Evolutionary conservation across 1,140 invertebrate genomes (phyloP), one percentile per base, ranked within the genome.

Genomic region (Galleria mellonella): DNA sequence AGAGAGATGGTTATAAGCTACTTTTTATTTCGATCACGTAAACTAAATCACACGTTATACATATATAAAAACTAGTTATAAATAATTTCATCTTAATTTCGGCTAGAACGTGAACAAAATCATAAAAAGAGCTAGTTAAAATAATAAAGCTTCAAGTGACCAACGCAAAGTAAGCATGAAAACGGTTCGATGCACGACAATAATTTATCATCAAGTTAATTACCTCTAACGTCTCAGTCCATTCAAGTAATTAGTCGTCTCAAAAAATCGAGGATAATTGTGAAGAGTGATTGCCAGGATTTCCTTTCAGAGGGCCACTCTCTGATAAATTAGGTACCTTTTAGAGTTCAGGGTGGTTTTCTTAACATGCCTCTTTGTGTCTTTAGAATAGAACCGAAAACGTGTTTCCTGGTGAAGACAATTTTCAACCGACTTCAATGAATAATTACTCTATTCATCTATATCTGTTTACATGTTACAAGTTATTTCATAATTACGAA

Each of bases 171-270:
- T 17, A 52, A 40, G 13, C 15, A 37, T 31, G 51, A 50, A 47
- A 47, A 47, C 43, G 38, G 10, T 32, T 32, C 43, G 49, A 47
- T 50, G 17, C 17, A 23, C 17, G 17, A 23, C 51, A 38, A 64
- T 72, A 58, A 67, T 79, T 79, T 63, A 67, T 78, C 64, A 78
- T 78, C 57, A 58, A 78, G 72, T 73, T 74, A 83, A 78, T 83
- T 77, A 70, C 58, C 50, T 62, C 56, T 55, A 68, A 69, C 73
- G 51, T 55, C 55, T 65, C 65, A 67, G 68, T 72, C 67, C 75
- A 78, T 75, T 68, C 65, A 49, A 59, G 67, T 83, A 83, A 81
- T 83, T 78, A 79, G 75, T 65, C 65, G 51, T 50, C 58, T 65
- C 60, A 71, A 75, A 78, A 72, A 74, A 73, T 71, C 55, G 60